Conservation (phyloP, 2,888 invertebrate genomes). For the Heliconius ethilla region DNA sequence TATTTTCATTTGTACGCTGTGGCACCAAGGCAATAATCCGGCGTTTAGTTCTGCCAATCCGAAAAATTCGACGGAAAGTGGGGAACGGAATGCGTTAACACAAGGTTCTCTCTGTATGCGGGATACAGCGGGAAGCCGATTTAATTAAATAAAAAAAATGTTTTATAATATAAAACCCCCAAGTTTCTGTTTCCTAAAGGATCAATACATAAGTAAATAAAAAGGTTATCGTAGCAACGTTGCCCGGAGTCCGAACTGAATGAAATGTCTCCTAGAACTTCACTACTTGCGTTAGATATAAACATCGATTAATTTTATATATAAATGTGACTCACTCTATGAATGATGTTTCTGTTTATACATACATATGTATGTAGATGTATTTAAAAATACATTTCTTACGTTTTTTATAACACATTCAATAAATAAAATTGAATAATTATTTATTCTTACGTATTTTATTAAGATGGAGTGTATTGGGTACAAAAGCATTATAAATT, state of each 20-base stretch:
- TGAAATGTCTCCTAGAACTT: neutral
- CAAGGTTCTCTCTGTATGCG: too few relatives aligned
- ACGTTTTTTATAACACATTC: neutral
- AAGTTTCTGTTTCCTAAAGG: too few relatives aligned
- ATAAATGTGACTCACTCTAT: neutral
- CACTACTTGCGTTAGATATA: neutral
- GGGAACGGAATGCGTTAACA: too few relatives aligned
- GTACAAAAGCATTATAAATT: too few relatives aligned
- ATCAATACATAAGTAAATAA: conserved; percentile 1
- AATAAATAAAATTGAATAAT: neutral
- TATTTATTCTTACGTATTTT: neutral
- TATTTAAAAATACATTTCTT: neutral
- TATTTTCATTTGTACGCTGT: too few relatives aligned
- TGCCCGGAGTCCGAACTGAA: neutral
- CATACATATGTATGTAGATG: neutral
- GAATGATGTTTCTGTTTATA: neutral
- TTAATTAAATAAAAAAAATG: too few relatives aligned
- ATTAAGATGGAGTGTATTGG: too few relatives aligned
- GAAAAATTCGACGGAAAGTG: too few relatives aligned
- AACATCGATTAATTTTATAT: conserved; percentile 1
- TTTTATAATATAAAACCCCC: too few relatives aligned
- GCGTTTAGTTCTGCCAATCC: too few relatives aligned
- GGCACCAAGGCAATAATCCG: too few relatives aligned
- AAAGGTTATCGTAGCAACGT: neutral
- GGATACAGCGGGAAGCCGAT: too few relatives aligned